Evolutionary conservation across 2,797 vertebrate genomes (phyloP).

Genomic region (Vultur gryphus): DNA sequence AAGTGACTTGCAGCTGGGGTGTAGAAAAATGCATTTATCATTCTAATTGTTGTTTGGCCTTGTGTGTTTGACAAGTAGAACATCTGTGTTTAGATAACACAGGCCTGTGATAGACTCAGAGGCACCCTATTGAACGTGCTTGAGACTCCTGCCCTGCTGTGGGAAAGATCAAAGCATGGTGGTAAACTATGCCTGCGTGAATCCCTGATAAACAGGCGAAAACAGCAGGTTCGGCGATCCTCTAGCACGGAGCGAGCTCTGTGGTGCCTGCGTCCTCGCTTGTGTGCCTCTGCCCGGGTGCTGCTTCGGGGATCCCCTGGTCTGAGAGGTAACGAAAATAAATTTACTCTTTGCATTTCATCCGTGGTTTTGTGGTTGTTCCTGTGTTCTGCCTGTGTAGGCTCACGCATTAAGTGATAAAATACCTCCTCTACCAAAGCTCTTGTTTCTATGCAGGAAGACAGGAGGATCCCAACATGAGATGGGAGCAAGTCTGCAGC

Average conservation of each 20-base stretch:
- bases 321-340: rapidly evolving
- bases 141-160: background rate
- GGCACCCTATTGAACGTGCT: background rate
- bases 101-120: background rate
- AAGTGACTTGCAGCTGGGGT: background rate
- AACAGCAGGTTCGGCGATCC: background rate
- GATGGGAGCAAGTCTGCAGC: background rate
- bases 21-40: background rate
- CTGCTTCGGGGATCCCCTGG: background rate
- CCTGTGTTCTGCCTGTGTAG: background rate
- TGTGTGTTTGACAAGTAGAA: background rate
- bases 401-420: background rate
- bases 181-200: rapidly evolving
- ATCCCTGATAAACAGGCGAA: background rate
- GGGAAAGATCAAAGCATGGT: background rate
- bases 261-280: background rate
- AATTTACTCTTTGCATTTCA: background rate
- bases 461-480: background rate
- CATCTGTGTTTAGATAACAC: background rate
- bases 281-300: too few relatives aligned
- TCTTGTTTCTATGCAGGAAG: background rate
- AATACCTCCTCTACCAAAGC: background rate
- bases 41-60: background rate
- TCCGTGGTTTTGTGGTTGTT: rapidly evolving
- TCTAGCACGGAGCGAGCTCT: background rate